A percentile compares a stretch with the other conserved stretches of the same genome.
Conservation (phyloP, 2,113 vertebrate species). For the Eupsittula cactorum region DNA sequence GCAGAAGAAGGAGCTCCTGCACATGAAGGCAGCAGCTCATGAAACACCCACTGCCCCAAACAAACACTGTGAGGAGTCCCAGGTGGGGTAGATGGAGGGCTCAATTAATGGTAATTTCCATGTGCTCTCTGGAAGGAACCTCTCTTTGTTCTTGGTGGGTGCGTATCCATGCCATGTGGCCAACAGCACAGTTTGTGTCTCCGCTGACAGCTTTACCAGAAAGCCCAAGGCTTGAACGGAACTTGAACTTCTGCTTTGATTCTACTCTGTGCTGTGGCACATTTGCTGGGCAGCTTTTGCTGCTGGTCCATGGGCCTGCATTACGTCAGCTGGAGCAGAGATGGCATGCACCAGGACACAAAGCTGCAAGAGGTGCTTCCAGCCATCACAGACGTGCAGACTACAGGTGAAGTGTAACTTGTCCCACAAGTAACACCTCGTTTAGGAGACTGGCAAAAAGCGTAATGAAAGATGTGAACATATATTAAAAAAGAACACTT, state of each 20-base stretch:
- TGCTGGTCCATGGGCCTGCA: accelerated
- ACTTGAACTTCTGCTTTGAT: neutral
- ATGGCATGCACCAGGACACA: neutral
- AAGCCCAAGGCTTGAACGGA: neutral
- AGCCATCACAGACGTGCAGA: neutral
- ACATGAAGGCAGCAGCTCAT: neutral
- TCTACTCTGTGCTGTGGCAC: accelerated
- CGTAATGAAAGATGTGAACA: neutral
- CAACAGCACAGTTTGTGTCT: neutral
- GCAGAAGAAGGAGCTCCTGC: accelerated
- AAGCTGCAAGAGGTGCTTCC: neutral
- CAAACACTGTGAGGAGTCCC: neutral
- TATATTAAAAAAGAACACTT: neutral
- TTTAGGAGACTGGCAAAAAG: neutral
- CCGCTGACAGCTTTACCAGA: neutral
- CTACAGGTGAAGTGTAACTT: neutral
- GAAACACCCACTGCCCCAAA: neutral
- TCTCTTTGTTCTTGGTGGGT: neutral
- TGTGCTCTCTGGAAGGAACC: neutral
- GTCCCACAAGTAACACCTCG: neutral
- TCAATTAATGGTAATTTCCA: neutral
- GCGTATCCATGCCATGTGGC: accelerated
- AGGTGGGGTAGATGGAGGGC: neutral
- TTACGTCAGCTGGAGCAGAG: accelerated
- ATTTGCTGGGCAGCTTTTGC: neutral